Conservation (phyloP, 2,888 invertebrate species). For the Agonopterix alstromeriana region DNA sequence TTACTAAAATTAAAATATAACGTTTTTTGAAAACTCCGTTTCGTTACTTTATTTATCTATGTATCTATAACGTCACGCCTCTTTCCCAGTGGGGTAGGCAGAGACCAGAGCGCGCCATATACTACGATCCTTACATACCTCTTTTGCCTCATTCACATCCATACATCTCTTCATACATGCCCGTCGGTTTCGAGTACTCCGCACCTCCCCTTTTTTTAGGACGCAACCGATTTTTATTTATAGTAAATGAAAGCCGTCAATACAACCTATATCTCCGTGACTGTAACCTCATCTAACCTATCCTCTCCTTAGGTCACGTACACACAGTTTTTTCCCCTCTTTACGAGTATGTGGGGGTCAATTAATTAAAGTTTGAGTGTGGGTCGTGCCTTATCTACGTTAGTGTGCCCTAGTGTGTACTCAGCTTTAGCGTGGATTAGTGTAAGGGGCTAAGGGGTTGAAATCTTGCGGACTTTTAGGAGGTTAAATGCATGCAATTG, state of each 20-base stretch:
- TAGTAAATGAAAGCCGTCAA: background rate
- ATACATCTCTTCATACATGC: no score
- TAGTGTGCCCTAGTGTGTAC: slow-evolving; percentile 10
- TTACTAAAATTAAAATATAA: no score
- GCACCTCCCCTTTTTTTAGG: no score
- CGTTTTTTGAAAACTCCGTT: no score
- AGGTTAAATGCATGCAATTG: background rate
- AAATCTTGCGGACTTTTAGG: background rate
- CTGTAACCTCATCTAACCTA: slow-evolving; percentile 17
- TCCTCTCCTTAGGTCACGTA: slow-evolving; percentile 26
- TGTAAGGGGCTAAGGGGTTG: background rate
- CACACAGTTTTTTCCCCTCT: slow-evolving; percentile 31
- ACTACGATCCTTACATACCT: no score
- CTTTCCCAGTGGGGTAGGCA: no score
- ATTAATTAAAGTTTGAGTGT: slow-evolving; percentile 46
- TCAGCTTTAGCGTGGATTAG: slow-evolving; percentile 4
- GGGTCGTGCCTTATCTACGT: slow-evolving; percentile 40
- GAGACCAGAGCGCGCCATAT: no score
- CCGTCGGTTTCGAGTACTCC: no score
- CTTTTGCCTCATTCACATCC: no score
- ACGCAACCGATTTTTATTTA: no score
- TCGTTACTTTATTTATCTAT: no score
- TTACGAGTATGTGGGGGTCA: slow-evolving; percentile 25
- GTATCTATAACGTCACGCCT: no score
- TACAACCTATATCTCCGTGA: slow-evolving; percentile 3